Evolutionary conservation across 2,888 invertebrate species (phyloP).

Genomic region (Agapostemon virescens): DNA sequence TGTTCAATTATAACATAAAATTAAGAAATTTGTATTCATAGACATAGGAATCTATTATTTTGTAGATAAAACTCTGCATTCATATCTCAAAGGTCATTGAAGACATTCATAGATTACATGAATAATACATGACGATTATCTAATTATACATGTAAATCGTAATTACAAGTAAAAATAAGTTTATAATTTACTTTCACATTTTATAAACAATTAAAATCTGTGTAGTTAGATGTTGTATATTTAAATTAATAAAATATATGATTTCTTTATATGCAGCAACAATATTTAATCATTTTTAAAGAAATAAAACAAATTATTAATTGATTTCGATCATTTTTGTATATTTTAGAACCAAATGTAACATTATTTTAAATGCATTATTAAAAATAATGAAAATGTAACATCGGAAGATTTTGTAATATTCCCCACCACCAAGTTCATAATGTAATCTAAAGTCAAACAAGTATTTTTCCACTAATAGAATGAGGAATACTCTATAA

Average conservation of each 20-base stretch:
- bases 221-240: too few species aligned
- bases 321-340: background rate
- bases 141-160: background rate
- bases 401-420: conserved; percentile 36
- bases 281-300: background rate
- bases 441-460: conserved; percentile 23
- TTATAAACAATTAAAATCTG: background rate
- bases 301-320: background rate
- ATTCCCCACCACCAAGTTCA: conserved; percentile 4
- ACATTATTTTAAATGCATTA: background rate
- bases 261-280: background rate
- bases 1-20: conserved; percentile 24
- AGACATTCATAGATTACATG: conserved; percentile 32
- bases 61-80: background rate
- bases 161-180: background rate
- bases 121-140: conserved; percentile 15
- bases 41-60: background rate
- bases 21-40: conserved; percentile 1
- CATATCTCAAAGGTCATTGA: conserved; percentile 20
- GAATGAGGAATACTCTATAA: background rate
- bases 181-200: background rate
- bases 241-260: background rate
- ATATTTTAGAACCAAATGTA: background rate
- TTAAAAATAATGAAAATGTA: conserved; percentile 11
- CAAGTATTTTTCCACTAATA: background rate